phyloP scores from a whole-genome alignment of 2,888 invertebrate genomes.

The Brachynemurus nebulosus region DNA sequence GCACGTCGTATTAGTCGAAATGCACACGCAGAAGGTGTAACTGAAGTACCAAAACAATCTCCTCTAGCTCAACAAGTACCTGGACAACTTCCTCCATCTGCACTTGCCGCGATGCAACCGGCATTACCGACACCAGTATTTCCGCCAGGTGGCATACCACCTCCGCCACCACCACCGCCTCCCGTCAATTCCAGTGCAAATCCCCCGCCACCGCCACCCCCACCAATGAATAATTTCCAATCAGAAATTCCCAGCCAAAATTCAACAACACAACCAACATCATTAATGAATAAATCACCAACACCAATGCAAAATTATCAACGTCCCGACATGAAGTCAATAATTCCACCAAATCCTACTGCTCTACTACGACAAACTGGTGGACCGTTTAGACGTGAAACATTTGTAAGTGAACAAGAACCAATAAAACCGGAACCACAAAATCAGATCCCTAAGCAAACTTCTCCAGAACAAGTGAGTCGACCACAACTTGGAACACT shows the following conservation, averaged over 20 bases:
- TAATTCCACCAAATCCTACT: conserved; percentile 57
- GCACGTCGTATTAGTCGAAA: conserved; percentile 61
- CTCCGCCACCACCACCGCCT: conserved; percentile 26
- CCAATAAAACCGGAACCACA: conserved; percentile 25
- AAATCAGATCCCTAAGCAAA: conserved; percentile 23
- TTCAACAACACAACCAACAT: conserved; percentile 28
- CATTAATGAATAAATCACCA: conserved; percentile 43
- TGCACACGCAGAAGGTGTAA: conserved; percentile 53
- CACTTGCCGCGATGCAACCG: conserved; percentile 45
- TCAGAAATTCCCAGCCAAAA: background rate
- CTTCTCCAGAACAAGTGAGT: conserved; percentile 22
- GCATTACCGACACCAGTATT: conserved; percentile 51
- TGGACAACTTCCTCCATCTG: conserved; percentile 45
- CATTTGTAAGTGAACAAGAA: conserved; percentile 16
- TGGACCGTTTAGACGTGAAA: conserved; percentile 35
- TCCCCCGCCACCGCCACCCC: conserved; percentile 25
- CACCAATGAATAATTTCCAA: conserved; percentile 10
- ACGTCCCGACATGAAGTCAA: conserved; percentile 53
- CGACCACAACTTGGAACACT: conserved; percentile 35
- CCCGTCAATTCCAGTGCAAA: conserved; percentile 15
- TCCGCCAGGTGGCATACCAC: conserved; percentile 29
- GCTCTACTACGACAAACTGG: conserved; percentile 53
- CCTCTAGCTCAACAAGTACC: conserved; percentile 33
- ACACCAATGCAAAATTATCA: conserved; percentile 39
- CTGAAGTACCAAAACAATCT: conserved; percentile 35